A percentile compares a stretch with the other conserved stretches of the same genome.
Evolutionary conservation across 2,113 vertebrate species (phyloP).

Genomic region (Periophthalmodon schlosseri): DNA sequence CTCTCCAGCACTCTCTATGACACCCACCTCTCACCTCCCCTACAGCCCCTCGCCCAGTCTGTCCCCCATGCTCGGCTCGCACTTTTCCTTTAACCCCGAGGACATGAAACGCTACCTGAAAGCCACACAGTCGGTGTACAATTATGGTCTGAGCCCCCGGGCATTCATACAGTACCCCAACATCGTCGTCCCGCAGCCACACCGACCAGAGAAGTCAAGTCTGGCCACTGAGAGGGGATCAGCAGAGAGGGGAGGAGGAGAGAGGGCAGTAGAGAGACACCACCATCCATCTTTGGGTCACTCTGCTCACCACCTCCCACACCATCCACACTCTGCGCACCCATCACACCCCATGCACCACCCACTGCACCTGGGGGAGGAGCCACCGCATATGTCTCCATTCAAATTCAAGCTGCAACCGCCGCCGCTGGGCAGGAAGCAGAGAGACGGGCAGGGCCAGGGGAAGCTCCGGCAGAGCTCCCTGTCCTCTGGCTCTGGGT

Average conservation of each 20-base stretch:
- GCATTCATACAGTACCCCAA: constrained; percentile 91
- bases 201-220: constrained; percentile 77
- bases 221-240: constrained; percentile 57
- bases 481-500: constrained; percentile 72
- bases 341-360: constrained; percentile 67
- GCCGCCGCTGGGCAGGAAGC: constrained; percentile 83
- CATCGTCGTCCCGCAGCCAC: constrained; percentile 87
- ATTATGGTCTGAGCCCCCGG: constrained; percentile 91
- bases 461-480: constrained; percentile 64
- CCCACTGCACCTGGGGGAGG: constrained; percentile 74
- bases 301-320: constrained; percentile 61
- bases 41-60: constrained; percentile 89
- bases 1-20: constrained; percentile 87
- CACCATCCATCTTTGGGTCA: constrained; percentile 63
- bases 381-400: constrained; percentile 77
- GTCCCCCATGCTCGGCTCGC: constrained; percentile 89
- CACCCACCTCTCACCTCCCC: constrained; percentile 84
- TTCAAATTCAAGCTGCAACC: constrained; percentile 95
- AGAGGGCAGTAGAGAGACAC: constrained; percentile 62
- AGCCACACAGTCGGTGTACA: constrained; percentile 91
- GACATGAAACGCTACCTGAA: constrained; percentile 94
- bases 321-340: constrained; percentile 64
- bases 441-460: constrained; percentile 77
- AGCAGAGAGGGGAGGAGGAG: constrained; percentile 44
- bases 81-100: constrained; percentile 91